Conservation (phyloP, 2,113 vertebrate genomes). For the Capreolus pygargus region DNA sequence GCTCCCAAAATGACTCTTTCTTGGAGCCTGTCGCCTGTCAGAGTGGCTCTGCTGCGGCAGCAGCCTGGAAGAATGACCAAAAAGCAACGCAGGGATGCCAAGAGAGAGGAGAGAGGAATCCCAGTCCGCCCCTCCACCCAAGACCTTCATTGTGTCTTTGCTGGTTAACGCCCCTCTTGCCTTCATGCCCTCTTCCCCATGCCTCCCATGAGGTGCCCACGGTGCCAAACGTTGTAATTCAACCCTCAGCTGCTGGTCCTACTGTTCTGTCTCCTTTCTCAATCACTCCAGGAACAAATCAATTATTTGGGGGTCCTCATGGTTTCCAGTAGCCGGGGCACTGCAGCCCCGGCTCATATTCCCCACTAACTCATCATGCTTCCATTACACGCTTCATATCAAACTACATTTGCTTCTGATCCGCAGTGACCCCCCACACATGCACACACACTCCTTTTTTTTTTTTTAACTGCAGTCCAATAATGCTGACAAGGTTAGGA, state of each 20-base stretch:
- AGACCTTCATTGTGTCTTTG: background rate
- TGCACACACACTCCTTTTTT: fast-evolving
- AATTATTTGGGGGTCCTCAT: background rate
- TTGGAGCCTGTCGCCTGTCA: background rate
- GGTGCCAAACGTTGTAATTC: background rate
- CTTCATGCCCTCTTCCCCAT: background rate
- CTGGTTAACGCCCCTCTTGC: constrained; percentile 35
- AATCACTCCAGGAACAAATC: background rate
- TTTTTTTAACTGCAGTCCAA: constrained; percentile 34
- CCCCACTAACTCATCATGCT: background rate
- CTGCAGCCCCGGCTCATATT: background rate
- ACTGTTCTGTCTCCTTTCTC: constrained; percentile 33
- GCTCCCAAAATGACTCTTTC: background rate
- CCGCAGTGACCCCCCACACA: background rate
- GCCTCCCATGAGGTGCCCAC: background rate
- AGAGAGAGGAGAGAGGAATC: background rate
- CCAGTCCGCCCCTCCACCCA: background rate
- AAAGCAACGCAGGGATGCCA: background rate
- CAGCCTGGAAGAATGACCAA: background rate
- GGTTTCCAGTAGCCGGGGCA: background rate
- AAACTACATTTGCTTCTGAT: background rate
- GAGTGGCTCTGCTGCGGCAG: background rate
- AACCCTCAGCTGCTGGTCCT: background rate
- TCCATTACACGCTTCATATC: background rate
- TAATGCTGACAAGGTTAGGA: background rate